phyloP scores from a whole-genome alignment of 2,797 vertebrate genomes.

The Dromococcyx pavoninus region DNA sequence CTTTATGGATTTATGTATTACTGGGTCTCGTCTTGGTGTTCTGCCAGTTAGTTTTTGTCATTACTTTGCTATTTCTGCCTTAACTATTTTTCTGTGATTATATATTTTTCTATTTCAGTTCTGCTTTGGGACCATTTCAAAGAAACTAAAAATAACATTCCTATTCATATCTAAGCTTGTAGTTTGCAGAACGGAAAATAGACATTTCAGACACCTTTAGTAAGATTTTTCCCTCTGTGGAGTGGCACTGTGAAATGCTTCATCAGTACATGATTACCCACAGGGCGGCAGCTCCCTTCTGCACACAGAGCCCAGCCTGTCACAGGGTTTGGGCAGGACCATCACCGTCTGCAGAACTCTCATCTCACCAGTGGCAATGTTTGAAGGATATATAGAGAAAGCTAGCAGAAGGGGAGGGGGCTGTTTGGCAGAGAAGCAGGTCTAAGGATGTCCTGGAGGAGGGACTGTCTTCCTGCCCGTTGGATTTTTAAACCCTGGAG shows the following conservation, averaged over 20 bases:
- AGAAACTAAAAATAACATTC: neutral
- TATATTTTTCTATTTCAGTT: neutral
- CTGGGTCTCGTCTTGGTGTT: neutral
- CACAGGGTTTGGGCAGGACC: neutral
- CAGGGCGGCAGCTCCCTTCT: neutral
- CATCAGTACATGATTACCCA: neutral
- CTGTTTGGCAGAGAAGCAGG: neutral
- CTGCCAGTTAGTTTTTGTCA: slow-evolving; percentile 3
- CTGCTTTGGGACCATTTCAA: neutral
- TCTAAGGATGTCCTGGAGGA: neutral
- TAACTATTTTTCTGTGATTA: neutral
- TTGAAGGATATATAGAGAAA: neutral
- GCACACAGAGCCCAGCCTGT: neutral
- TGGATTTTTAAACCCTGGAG: neutral
- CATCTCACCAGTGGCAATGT: neutral
- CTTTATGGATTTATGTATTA: slow-evolving; percentile 33
- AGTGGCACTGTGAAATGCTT: neutral
- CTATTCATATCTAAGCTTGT: neutral
- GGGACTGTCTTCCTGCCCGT: neutral
- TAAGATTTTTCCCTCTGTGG: neutral
- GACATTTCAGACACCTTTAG: neutral
- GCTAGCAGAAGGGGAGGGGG: neutral
- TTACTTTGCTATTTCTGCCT: neutral
- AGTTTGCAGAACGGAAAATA: neutral
- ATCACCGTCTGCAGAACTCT: neutral